phyloP scores from a whole-genome alignment of 2,113 vertebrate species.

The Laterallus jamaicensis region DNA sequence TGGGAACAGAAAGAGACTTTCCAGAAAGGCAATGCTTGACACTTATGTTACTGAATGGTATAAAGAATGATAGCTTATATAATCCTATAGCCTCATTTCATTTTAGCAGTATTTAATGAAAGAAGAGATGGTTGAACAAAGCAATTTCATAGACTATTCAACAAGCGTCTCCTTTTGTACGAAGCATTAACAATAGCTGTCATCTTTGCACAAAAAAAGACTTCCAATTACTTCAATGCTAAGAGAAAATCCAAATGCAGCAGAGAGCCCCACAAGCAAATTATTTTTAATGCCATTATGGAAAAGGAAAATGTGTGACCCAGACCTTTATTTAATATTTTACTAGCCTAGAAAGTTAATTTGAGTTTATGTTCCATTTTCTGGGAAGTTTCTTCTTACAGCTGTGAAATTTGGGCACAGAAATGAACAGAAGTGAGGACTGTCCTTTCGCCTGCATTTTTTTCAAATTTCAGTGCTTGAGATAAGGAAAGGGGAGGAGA shows the following conservation, averaged over 20 bases:
- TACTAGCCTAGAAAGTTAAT: slow-evolving; percentile 20
- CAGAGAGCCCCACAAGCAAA: background rate
- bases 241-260: slow-evolving; percentile 33
- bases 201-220: background rate
- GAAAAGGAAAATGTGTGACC: background rate
- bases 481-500: background rate
- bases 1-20: background rate
- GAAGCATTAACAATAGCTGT: slow-evolving; percentile 48
- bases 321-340: slow-evolving; percentile 27
- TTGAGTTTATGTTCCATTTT: slow-evolving; percentile 41
- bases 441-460: background rate
- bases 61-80: slow-evolving; percentile 25
- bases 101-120: slow-evolving; percentile 40
- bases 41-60: background rate
- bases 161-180: background rate
- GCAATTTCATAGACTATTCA: slow-evolving; percentile 36
- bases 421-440: background rate
- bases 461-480: background rate
- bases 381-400: background rate
- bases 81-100: slow-evolving; percentile 18
- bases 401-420: background rate
- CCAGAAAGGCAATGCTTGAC: background rate
- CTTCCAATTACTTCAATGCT: slow-evolving; percentile 30
- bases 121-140: slow-evolving; percentile 31
- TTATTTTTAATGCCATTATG: slow-evolving; percentile 26